Percentiles rank a stretch among this genome's conserved stretches.
phyloP scores from a whole-genome alignment of 1,140 invertebrate species.

The Drosophila watanabei region DNA sequence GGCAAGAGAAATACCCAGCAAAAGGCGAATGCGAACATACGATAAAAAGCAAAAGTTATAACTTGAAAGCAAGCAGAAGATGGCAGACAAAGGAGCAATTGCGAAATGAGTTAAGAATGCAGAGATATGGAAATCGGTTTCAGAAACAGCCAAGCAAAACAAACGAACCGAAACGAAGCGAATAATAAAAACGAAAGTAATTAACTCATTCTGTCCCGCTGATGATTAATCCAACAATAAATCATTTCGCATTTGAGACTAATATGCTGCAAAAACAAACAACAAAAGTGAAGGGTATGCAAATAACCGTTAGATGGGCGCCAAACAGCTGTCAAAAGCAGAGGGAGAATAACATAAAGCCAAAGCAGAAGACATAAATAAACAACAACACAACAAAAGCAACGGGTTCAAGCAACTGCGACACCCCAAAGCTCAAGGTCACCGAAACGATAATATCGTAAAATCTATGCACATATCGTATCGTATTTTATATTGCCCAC shows the following conservation, averaged over 20 bases:
- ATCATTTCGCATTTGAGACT: not conserved
- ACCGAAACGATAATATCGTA: conserved; percentile 41
- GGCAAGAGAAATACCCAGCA: conserved; percentile 38
- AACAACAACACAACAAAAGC: conserved; percentile 8
- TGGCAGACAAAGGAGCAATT: conserved; percentile 30
- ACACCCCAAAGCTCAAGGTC: conserved; percentile 56
- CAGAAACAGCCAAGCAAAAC: conserved; percentile 27
- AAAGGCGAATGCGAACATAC: conserved; percentile 29
- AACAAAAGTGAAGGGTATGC: conserved; percentile 26
- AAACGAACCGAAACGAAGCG: conserved; percentile 5
- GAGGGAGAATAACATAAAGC: conserved; percentile 19
- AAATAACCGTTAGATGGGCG: conserved; percentile 44
- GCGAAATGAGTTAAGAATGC: conserved; percentile 47
- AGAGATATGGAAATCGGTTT: conserved; percentile 27
- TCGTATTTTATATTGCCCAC: conserved; percentile 42
- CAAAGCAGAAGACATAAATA: conserved; percentile 6
- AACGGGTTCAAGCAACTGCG: conserved; percentile 43
- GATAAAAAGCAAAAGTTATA: conserved; percentile 60
- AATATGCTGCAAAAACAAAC: conserved; percentile 6
- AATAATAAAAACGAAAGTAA: conserved; percentile 28
- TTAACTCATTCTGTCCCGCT: conserved; percentile 11
- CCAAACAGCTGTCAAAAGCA: conserved; percentile 50
- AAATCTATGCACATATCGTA: conserved; percentile 11
- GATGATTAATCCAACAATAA: conserved; percentile 16
- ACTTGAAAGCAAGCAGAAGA: conserved; percentile 13